Conservation (phyloP, 2,797 vertebrate species). For the Muscicapa comitata region DNA sequence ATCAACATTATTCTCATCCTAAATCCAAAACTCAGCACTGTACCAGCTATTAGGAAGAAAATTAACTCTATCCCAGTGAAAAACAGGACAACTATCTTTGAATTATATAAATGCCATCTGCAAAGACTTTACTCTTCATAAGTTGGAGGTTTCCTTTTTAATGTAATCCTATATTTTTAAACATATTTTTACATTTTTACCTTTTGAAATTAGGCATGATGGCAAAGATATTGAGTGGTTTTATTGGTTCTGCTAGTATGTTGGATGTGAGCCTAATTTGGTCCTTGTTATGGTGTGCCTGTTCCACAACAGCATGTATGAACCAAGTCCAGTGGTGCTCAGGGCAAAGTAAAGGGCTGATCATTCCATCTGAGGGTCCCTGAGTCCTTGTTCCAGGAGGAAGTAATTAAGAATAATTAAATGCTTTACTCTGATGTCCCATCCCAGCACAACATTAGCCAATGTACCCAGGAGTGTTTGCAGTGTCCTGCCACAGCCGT, state of each 20-base stretch:
- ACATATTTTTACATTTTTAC: neutral
- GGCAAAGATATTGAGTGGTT: neutral
- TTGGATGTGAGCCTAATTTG: neutral
- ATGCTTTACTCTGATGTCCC: neutral
- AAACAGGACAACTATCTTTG: neutral
- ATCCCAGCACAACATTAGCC: neutral
- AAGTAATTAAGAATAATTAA: neutral
- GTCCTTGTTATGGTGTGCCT: neutral
- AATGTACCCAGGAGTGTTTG: neutral
- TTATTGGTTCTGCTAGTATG: neutral
- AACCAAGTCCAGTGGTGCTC: neutral
- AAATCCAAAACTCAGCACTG: neutral
- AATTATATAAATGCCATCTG: neutral
- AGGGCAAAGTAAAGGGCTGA: neutral
- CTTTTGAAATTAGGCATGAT: neutral
- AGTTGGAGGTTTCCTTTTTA: neutral
- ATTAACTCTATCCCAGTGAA: neutral
- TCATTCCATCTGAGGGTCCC: neutral
- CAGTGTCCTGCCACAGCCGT: neutral
- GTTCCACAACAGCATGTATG: neutral
- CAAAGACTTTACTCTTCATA: neutral
- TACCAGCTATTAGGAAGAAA: neutral
- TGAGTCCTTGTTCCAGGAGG: neutral
- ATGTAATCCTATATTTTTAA: neutral
- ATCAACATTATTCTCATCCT: neutral